These are phyloP conservation scores for Aricia agestis DNA, from an alignment of 1,140 invertebrate species.

Conservation along the genomic window DNA sequence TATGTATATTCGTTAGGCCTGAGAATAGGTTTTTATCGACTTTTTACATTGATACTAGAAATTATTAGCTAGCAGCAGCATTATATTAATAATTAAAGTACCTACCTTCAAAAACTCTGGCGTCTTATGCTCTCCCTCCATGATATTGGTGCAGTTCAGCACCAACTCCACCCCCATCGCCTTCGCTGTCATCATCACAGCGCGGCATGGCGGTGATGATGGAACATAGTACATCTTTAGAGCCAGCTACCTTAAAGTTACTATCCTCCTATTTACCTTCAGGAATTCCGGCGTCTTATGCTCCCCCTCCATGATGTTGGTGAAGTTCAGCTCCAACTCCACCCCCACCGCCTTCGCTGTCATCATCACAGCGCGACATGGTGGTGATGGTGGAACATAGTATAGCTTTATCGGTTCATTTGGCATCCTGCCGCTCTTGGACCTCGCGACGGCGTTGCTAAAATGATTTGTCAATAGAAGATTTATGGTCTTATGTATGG, in stretches of 20 bases:
- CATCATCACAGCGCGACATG: conserved; percentile 83
- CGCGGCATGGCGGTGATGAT: conserved; percentile 82
- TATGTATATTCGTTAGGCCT: too few species aligned
- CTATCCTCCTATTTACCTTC: conserved; percentile 75
- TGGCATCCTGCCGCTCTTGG: conserved; percentile 68
- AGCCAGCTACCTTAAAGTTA: conserved; percentile 53
- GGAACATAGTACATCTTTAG: conserved; percentile 80
- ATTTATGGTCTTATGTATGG: not conserved
- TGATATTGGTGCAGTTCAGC: conserved; percentile 79
- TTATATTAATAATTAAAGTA: too few species aligned
- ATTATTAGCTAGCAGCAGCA: too few species aligned
- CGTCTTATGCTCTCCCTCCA: conserved; percentile 79
- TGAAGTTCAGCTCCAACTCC: conserved; percentile 82
- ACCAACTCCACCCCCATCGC: conserved; percentile 86
- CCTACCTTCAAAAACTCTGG: conserved; percentile 84
- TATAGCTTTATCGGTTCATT: conserved; percentile 77
- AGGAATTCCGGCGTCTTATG: conserved; percentile 83
- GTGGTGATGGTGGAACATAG: conserved; percentile 81
- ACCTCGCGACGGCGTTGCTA: conserved; percentile 61
- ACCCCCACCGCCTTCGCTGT: conserved; percentile 83
- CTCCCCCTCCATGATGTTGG: conserved; percentile 80
- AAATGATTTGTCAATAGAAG: conserved; percentile 12
- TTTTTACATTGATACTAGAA: too few species aligned
- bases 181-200: conserved; percentile 82
- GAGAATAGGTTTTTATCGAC: too few species aligned